Conservation (phyloP, 1,140 invertebrate species). For the Aphaenogaster ashmeadi region DNA sequence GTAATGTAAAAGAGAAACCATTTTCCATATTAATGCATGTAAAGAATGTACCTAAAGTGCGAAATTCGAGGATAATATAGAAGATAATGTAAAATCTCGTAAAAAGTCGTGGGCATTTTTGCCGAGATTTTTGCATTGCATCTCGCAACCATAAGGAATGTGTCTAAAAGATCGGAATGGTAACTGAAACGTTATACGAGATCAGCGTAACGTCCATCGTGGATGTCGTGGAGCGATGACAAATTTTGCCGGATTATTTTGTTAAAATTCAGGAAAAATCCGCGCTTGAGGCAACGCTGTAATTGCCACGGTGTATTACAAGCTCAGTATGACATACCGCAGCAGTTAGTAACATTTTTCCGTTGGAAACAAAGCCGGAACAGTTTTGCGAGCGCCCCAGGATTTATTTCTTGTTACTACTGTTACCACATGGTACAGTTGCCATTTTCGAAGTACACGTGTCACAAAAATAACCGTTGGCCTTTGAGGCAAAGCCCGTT, state of each 20-base stretch:
- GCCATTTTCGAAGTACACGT: constrained; percentile 35
- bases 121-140: background rate
- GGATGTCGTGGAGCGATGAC: constrained; percentile 34
- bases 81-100: background rate
- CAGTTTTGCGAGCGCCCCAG: constrained; percentile 40
- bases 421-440: constrained; percentile 34
- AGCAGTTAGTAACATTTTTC: constrained; percentile 59
- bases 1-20: background rate
- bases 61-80: background rate
- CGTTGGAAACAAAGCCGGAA: constrained; percentile 52
- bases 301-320: constrained; percentile 59
- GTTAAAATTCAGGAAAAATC: constrained; percentile 60
- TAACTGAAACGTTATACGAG: constrained; percentile 7
- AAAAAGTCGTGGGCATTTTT: background rate
- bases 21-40: background rate
- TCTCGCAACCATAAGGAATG: background rate
- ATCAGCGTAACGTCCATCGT: constrained; percentile 40
- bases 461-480: constrained; percentile 42
- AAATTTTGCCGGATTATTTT: constrained; percentile 63
- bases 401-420: constrained; percentile 57
- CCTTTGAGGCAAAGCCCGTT: constrained; percentile 21
- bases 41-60: background rate
- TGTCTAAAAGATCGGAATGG: background rate
- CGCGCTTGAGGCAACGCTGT: constrained; percentile 36
- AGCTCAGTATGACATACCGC: constrained; percentile 47